Conservation (phyloP, 2,797 vertebrate species). For the Eulemur rubriventer region DNA sequence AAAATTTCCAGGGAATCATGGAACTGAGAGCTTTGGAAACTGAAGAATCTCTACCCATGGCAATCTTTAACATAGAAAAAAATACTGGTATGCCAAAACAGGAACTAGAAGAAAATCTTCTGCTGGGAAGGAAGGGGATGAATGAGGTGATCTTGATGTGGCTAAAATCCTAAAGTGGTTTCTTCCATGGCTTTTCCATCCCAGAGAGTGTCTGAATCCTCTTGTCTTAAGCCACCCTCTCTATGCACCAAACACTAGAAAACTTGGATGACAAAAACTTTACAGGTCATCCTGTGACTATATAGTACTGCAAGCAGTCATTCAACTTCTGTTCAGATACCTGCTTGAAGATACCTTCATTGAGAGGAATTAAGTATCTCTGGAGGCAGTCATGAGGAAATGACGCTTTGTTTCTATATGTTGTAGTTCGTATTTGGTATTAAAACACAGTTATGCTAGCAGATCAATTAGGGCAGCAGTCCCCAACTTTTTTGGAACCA, state of each 20-base stretch:
- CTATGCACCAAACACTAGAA: constrained; percentile 16
- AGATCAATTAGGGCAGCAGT: background rate
- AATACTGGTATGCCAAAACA: background rate
- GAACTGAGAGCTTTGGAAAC: constrained; percentile 3
- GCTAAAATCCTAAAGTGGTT: constrained; percentile 7
- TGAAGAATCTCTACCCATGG: background rate
- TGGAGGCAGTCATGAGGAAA: background rate
- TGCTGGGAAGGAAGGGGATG: background rate
- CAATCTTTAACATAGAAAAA: constrained; percentile 21
- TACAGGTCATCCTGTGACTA: constrained; percentile 7
- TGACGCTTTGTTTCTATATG: background rate
- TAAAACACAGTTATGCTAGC: constrained; percentile 11
- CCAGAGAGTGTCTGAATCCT: background rate
- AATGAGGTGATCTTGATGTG: background rate
- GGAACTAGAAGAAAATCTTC: background rate
- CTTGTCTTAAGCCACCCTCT: background rate
- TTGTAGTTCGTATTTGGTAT: background rate
- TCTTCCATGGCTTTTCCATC: constrained; percentile 8
- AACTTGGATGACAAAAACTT: background rate
- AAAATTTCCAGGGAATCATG: constrained; percentile 8
- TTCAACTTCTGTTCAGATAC: background rate
- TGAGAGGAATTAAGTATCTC: background rate
- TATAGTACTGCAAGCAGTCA: background rate
- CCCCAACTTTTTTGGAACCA: too few species aligned
- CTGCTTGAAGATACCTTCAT: background rate